These are phyloP conservation scores for Porites cylindrica DNA, from an alignment of 92 coral and sea anemone genomes.

Conservation along the genomic window DNA sequence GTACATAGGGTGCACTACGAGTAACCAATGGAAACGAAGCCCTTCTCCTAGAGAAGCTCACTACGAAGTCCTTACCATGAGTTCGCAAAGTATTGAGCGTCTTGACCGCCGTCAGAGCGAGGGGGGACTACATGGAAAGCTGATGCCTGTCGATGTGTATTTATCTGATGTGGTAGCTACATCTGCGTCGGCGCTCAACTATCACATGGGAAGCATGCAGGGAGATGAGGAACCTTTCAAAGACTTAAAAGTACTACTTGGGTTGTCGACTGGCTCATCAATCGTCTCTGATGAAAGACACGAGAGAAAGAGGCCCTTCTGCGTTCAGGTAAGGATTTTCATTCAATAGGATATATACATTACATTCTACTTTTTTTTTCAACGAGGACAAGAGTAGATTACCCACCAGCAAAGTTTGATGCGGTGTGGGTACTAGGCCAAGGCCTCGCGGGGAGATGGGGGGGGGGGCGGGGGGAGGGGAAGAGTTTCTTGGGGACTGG, in stretches of 20 bases:
- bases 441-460: too few species aligned
- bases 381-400: too few species aligned
- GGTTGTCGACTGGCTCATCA: constrained; percentile 79
- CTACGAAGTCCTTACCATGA: constrained; percentile 66
- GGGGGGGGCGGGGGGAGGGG: too few species aligned
- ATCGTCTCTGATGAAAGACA: constrained; percentile 78
- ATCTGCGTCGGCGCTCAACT: constrained; percentile 81
- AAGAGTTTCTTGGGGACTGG: too few species aligned
- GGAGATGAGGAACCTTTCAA: constrained; percentile 23
- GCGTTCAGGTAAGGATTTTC: constrained; percentile 48
- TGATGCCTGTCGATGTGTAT: constrained; percentile 72
- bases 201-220: constrained; percentile 65
- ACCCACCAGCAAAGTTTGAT: too few species aligned
- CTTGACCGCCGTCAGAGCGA: constrained; percentile 62
- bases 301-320: constrained; percentile 17
- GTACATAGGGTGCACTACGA: constrained; percentile 78
- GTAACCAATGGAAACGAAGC: constrained; percentile 72
- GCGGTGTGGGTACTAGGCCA: too few species aligned
- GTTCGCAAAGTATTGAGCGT: constrained; percentile 70
- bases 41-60: constrained; percentile 14
- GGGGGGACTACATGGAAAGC: constrained; percentile 50
- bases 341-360: constrained; percentile 70
- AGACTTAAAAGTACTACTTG: constrained; percentile 58
- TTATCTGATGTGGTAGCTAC: constrained; percentile 86
- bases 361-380: too few species aligned